Percentiles rank a stretch among this genome's conserved stretches.
phyloP scores from a whole-genome alignment of 2,888 invertebrate species.

The Muschampia plurimacula region DNA sequence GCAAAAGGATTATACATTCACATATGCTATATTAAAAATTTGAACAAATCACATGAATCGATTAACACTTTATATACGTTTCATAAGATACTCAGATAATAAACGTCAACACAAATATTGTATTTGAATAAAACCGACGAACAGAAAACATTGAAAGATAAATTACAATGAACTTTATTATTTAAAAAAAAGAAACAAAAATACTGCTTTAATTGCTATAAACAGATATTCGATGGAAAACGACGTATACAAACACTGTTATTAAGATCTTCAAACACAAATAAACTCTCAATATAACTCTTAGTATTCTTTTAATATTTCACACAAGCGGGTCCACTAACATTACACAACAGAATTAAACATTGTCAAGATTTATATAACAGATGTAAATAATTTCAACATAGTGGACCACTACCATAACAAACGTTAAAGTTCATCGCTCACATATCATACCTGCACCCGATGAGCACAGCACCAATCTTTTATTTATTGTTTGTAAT shows the following conservation, averaged over 20 bases:
- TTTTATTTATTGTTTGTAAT: too few relatives aligned
- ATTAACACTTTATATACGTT: constrained; percentile 21
- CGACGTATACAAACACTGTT: constrained; percentile 45
- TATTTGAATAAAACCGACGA: constrained; percentile 36
- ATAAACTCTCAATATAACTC: constrained; percentile 63
- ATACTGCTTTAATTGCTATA: constrained; percentile 18
- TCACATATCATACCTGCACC: not conserved
- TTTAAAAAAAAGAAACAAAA: not conserved
- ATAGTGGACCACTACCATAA: constrained; percentile 54
- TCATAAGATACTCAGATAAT: constrained; percentile 43
- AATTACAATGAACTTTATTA: constrained; percentile 34
- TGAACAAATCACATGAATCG: constrained; percentile 30
- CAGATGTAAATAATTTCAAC: constrained; percentile 24
- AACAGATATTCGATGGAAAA: constrained; percentile 42
- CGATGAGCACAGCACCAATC: not conserved
- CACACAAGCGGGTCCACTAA: constrained; percentile 50
- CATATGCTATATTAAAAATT: constrained; percentile 31
- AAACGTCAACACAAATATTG: constrained; percentile 58
- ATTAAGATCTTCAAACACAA: constrained; percentile 56
- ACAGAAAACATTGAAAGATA: constrained; percentile 24
- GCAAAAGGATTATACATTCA: constrained; percentile 63
- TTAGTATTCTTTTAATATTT: constrained; percentile 40
- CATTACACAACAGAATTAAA: not conserved
- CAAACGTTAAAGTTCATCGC: constrained; percentile 50
- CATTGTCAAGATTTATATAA: constrained; percentile 32